Percentiles rank a stretch among this genome's conserved stretches.
phyloP scores from a whole-genome alignment of 2,888 invertebrate species.

The Octonoba sinensis region DNA sequence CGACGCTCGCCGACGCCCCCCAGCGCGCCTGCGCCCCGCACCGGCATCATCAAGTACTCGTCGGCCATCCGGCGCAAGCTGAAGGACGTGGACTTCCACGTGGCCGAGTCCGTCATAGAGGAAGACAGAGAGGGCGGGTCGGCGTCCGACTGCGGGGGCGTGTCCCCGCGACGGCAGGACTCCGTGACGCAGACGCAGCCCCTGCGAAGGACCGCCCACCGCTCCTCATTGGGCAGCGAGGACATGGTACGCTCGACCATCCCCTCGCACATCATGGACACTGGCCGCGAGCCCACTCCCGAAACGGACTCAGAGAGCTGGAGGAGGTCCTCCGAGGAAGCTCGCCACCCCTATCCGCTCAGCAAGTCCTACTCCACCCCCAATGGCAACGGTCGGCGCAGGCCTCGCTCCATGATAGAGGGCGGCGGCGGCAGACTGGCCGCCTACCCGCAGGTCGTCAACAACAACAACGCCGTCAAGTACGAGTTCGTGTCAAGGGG shows the following conservation, averaged over 20 bases:
- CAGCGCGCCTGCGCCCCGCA: constrained; percentile 1
- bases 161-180: constrained; percentile 42
- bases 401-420: constrained; percentile 63
- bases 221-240: constrained; percentile 11
- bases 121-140: constrained; percentile 57
- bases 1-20: constrained; percentile 48
- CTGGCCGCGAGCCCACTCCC: constrained; percentile 52
- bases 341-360: constrained; percentile 15
- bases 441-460: neutral
- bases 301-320: constrained; percentile 60
- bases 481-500: constrained; percentile 7
- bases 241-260: constrained; percentile 51
- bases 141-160: constrained; percentile 22
- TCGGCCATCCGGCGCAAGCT: constrained; percentile 37
- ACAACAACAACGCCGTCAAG: constrained; percentile 19
- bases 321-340: constrained; percentile 47
- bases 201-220: constrained; percentile 2
- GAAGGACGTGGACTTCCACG: constrained; percentile 54
- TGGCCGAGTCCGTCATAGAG: constrained; percentile 51
- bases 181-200: constrained; percentile 52
- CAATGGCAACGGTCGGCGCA: constrained; percentile 25
- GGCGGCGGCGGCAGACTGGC: constrained; percentile 18
- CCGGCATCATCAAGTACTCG: constrained; percentile 28
- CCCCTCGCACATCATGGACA: constrained; percentile 52
- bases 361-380: constrained; percentile 21